These are phyloP conservation scores for Pseudoips prasinana DNA, from an alignment of 2,888 invertebrate species.

Conservation along the genomic window DNA sequence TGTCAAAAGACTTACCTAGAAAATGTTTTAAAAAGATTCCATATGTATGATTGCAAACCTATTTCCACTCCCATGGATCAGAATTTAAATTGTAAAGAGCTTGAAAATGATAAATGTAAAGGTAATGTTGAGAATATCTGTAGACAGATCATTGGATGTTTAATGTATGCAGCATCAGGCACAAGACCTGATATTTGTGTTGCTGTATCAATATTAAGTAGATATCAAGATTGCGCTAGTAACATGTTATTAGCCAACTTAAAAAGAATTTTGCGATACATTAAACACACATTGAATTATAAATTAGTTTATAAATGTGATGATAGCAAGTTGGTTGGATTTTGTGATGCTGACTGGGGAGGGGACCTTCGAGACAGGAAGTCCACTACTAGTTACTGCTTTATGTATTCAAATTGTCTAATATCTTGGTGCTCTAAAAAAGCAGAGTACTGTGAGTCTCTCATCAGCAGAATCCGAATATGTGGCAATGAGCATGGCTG, in stretches of 20 bases:
- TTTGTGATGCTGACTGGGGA: constrained; percentile 11
- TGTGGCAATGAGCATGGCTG: constrained; percentile 7
- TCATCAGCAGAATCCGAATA: constrained; percentile 6
- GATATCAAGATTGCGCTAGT: constrained; percentile 7
- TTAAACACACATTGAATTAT: constrained; percentile 9
- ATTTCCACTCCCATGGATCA: constrained; percentile 15
- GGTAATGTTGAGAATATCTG: background rate
- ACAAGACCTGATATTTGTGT: constrained; percentile 13
- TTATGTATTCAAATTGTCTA: constrained; percentile 6
- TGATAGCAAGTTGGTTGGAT: background rate
- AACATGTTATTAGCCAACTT: constrained; percentile 18
- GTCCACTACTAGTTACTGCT: constrained; percentile 13
- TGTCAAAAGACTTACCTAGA: constrained; percentile 13
- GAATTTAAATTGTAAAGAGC: constrained; percentile 16
- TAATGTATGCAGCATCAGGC: constrained; percentile 12
- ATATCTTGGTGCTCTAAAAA: constrained; percentile 6
- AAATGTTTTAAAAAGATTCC: constrained; percentile 9
- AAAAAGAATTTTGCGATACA: constrained; percentile 20
- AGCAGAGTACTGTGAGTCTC: constrained; percentile 1
- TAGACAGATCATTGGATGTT: constrained; percentile 10
- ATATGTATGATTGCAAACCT: constrained; percentile 19
- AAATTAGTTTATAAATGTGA: constrained; percentile 14
- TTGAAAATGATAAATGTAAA: constrained; percentile 2
- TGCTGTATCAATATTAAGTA: constrained; percentile 8
- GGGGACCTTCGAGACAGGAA: constrained; percentile 18